Conservation (phyloP, 1,140 invertebrate genomes). For the Caenorhabditis tropicalis region DNA sequence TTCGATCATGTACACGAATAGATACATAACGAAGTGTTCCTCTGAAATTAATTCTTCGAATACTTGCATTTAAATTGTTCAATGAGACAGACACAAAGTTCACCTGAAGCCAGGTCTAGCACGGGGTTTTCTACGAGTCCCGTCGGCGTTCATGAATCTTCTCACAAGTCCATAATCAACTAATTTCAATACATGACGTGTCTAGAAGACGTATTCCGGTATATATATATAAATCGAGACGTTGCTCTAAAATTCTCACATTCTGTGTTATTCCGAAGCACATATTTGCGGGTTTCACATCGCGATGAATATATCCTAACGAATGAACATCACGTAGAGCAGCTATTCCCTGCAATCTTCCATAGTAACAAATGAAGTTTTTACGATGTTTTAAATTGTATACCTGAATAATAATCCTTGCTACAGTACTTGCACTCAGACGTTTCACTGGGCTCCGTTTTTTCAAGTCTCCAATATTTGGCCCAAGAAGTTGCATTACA, state of each 20-base stretch:
- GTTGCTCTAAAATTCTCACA: not conserved
- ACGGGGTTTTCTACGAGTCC: conserved; percentile 89
- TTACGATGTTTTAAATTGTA: too few species aligned
- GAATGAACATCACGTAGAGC: conserved; percentile 88
- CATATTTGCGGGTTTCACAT: conserved; percentile 85
- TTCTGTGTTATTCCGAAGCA: conserved; percentile 26
- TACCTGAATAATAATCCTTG: conserved; percentile 85
- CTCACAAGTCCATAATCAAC: conserved; percentile 96
- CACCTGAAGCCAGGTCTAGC: conserved; percentile 91
- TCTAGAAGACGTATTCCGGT: conserved; percentile 37
- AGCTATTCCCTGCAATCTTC: conserved; percentile 78
- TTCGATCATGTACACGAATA: conserved; percentile 96
- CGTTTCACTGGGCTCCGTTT: conserved; percentile 86
- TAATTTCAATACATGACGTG: conserved; percentile 75
- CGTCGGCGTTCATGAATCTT: conserved; percentile 86
- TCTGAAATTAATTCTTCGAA: conserved; percentile 70
- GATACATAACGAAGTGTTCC: conserved; percentile 97
- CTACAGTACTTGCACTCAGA: conserved; percentile 92
- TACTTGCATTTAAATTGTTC: too few species aligned
- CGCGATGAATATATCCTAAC: conserved; percentile 96
- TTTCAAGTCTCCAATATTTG: conserved; percentile 93
- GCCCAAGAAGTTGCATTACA: conserved; percentile 82
- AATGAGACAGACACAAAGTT: not conserved
- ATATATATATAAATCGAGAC: not conserved
- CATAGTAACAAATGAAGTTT: not conserved